Evolutionary conservation across 2,113 vertebrate genomes (phyloP), one percentile per base, ranked within the genome.

Genomic region (Seriola dumerili): DNA sequence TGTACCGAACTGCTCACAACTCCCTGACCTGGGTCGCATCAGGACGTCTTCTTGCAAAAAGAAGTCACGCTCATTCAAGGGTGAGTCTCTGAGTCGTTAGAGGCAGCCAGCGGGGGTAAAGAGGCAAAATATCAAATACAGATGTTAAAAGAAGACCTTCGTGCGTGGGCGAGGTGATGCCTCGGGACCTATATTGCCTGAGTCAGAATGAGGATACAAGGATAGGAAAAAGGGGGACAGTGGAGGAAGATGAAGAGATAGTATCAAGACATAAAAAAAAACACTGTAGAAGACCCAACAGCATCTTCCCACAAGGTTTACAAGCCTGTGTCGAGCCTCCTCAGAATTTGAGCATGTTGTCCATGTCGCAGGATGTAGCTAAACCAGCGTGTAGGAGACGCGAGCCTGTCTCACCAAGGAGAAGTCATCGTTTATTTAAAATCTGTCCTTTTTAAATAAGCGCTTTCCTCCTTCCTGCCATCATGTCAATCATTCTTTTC

Each of bases 111-210:
- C 16, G 12, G 76, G 76, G 81, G 62, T 61, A 5, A 90, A 67
- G 66, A 83, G 14, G n/a, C 29, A 67, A 54, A 46, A 46, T 78
- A 91, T 91, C 72, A 71, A 74, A 87, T 79, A 21, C 90, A 92
- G 89, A 92, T 91, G 92, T 81, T 73, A 80, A 81, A 85, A 83
- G 76, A 75, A 93, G 86, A 89, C 80, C 21, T 68, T 57, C 10
- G 4, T 50, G 78, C 32, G 61, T 72, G 78, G 80, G 80, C 17
- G 58, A 66, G 66, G 32, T 59, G 42, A 71, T 76, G 71, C 63
- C 58, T 78, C 5, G 2, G 74, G 59, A 67, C 58, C 81, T 23
- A 23, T 58, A 44, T 54, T 78, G 65, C 69, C 71, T 40, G 50
- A 75, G 67, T 67, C 36, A 62, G 48, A 42, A 59, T 67, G 71